A percentile compares a stretch with the other conserved stretches of the same genome.
Conservation (phyloP, 2,888 invertebrate species). For the Parasteatoda lunata region DNA sequence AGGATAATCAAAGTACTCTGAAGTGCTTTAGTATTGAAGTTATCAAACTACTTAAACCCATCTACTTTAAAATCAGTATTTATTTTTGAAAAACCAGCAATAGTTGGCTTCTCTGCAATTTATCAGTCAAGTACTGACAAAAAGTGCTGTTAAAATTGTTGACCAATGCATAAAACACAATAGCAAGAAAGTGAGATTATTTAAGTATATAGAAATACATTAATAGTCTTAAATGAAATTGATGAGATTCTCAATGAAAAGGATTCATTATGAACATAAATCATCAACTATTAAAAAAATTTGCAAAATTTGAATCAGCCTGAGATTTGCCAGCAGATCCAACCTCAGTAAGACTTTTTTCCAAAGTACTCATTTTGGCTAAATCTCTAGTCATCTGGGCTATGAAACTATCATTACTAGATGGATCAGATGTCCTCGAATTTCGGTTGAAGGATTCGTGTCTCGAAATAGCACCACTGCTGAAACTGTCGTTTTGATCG, state of each 20-base stretch:
- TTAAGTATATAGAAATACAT: no score
- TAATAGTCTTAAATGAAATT: no score
- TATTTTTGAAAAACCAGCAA: no score
- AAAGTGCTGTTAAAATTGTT: no score
- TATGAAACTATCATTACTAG: conserved; percentile 52
- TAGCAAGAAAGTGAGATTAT: no score
- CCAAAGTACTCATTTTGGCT: conserved; percentile 50
- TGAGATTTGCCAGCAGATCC: conserved; percentile 10
- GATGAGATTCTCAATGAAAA: neutral
- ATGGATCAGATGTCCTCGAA: neutral
- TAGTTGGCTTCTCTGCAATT: no score
- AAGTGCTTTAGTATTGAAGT: no score
- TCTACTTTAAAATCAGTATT: no score
- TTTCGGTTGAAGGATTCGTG: conserved; percentile 1
- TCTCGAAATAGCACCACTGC: conserved; percentile 14
- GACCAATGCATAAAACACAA: no score
- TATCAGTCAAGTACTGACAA: no score
- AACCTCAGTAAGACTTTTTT: conserved; percentile 24
- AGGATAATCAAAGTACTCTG: no score
- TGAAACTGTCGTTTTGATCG: neutral
- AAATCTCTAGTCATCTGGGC: conserved; percentile 63
- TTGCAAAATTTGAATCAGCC: conserved; percentile 32
- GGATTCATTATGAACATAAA: neutral
- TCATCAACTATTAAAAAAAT: conserved; percentile 48
- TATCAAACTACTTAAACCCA: no score